Percentiles rank a stretch among this genome's conserved stretches.
Evolutionary conservation across 37 sponge, comb jelly and placozoan genomes (phyloP).

Genomic region (Hexactinellida sp.): DNA sequence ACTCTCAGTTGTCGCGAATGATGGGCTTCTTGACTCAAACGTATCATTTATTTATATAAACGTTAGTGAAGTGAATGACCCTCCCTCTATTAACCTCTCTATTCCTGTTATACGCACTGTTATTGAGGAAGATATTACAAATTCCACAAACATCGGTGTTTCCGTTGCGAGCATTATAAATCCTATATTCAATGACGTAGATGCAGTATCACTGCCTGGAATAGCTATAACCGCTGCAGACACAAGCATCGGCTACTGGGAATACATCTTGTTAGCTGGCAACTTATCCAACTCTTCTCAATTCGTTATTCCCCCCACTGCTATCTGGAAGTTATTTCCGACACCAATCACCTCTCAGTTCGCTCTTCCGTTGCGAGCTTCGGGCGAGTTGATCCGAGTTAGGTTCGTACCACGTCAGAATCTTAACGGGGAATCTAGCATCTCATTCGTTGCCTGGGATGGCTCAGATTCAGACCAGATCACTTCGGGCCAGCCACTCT

Average conservation of each 20-base stretch:
- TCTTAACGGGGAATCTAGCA: constrained; percentile 36
- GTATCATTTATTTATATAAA: constrained; percentile 25
- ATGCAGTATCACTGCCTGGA: constrained; percentile 27
- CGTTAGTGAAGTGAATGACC: constrained; percentile 54
- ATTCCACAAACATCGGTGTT: constrained; percentile 45
- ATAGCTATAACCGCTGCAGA: constrained; percentile 48
- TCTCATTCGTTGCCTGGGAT: constrained; percentile 75
- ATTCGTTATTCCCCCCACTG: constrained; percentile 18
- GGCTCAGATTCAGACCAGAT: constrained; percentile 20
- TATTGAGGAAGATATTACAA: constrained; percentile 41
- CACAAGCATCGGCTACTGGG: constrained; percentile 55
- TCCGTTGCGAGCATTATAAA: constrained; percentile 38
- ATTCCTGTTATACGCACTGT: constrained; percentile 19
- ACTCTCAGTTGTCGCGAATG: constrained; percentile 33
- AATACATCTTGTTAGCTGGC: constrained; percentile 41
- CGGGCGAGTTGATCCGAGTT: constrained; percentile 32
- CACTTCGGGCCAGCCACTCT: constrained; percentile 36
- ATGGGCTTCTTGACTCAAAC: constrained; percentile 43
- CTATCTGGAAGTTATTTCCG: constrained; percentile 47
- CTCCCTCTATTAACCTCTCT: constrained; percentile 53
- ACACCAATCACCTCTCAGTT: constrained; percentile 15
- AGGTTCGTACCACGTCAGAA: constrained; percentile 54
- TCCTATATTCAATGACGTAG: constrained; percentile 46
- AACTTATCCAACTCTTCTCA: background rate
- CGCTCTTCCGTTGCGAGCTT: constrained; percentile 40